Base-by-base conservation (phyloP, 2,888 invertebrate species). In the Caenorhabditis auriculariae region DNA sequence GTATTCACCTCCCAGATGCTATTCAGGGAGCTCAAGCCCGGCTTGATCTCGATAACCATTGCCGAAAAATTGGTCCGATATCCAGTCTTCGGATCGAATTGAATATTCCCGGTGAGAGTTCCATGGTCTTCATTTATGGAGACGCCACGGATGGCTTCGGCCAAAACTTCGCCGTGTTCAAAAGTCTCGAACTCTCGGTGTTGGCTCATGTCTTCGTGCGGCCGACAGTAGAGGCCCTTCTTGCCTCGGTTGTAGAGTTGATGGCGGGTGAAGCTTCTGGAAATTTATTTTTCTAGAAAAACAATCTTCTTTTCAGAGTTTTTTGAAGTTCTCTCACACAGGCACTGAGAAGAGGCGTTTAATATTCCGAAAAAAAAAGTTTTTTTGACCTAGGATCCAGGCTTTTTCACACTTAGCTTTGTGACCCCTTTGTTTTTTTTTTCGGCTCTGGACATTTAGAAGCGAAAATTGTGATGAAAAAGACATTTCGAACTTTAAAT, bases 1-100 rank as follows among this genome's bases (percentile, higher is more conserved):
- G n/a, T n/a, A n/a, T 27, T 21, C 9, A 77, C 79, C 65, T 79
- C 80, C 58, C 74, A 71, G 41, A 77, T 72, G 52, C 78, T 81
- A 52, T 76, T 81, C 29, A 76, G 60, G 6, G 68, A 72, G 44
- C 71, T 80, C 6, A 69, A 60, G 21, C 75, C 75, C 12, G 77
- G 81, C n/a, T 66, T 69, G 15, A 81, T 66, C 48, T 81, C 81
- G 26, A 80, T 63, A 6, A 81, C 72, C 9, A 72, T 71, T 15
- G 78, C 77, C 3, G 69, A 65, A 45, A 75, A 81, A 50, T 79
- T 78, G 26, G 74, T 74, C 21, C 81, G 59, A 27, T 54, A 49
- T 12, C 81, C 80, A 19, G 69, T 64, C 2, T 53, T 43, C 2
- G 56, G 49, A 47, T 80, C 78, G 52, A 81, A 81, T 61, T 77